Base-by-base conservation (phyloP, 2,113 vertebrate species). In the Atractosteus spatula region DNA sequence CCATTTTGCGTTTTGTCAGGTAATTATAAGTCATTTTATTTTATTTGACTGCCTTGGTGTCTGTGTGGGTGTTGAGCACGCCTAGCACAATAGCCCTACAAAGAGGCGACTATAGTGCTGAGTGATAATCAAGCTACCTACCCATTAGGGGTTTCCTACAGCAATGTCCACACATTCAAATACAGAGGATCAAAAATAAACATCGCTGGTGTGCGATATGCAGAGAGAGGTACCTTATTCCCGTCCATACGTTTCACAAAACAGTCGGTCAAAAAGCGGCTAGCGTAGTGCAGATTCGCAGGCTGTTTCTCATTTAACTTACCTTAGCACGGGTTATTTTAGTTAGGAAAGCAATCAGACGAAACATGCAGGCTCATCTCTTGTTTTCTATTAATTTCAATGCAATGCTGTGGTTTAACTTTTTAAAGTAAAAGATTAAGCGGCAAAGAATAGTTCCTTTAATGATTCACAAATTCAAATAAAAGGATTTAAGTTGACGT, bases 401-500 rank as follows among this genome's bases (percentile, higher is more conserved):
- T 59, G 10, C 57, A 13, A 13, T 65, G 29, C 41, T 65, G 62
- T 29, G 17, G 6, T 29, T 41, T 5, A 41, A 65, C 62, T 65
- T 71, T 66, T 45, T 70, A 17, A 74, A 29, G 70, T 76, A 70
- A 76, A 83, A 75, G 73, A 80, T 87, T 74, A 66, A 73, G 77
- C 87, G 89, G 86, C 86, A 86, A 92, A 90, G 91, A 82, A 86
- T 87, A 86, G 85, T 90, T 94, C 90, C 90, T 95, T 94, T 94
- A 95, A 88, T 94, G 94, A 96, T 95, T 95, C 91, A 93, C 93
- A 89, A 92, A 92, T 94, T 96, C 90, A 95, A 96, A 97, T 96
- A 96, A 95, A 95, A 92, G 90, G 91, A 94, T 97, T 96, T 97
- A 96, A 96, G 91, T 97, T 95, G 95, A 96, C 94, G 91, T 93